Evolutionary conservation across 2,797 vertebrate genomes (phyloP).

Genomic region (Erpetoichthys calabaricus): DNA sequence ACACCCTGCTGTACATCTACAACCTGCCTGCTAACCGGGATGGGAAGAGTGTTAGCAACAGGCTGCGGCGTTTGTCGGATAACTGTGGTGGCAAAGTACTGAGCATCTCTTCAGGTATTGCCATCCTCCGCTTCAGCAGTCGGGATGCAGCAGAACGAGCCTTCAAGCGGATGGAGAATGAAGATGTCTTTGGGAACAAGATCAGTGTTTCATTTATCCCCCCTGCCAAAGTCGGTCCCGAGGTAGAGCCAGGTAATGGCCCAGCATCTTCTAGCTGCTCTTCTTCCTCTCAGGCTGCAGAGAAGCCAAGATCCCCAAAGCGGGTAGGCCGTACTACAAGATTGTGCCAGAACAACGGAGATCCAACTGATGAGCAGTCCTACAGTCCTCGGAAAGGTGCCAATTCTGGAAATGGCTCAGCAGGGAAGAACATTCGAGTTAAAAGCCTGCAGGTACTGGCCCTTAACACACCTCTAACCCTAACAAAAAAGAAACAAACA

Average conservation of each 20-base stretch:
- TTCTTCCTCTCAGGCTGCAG: slow-evolving; percentile 47
- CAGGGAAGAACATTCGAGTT: slow-evolving; percentile 60
- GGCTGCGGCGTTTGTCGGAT: slow-evolving; percentile 87
- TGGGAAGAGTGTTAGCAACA: slow-evolving; percentile 76
- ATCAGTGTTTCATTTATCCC: slow-evolving; percentile 80
- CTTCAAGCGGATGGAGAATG: slow-evolving; percentile 90
- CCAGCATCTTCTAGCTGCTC: slow-evolving; percentile 23
- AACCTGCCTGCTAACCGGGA: slow-evolving; percentile 88
- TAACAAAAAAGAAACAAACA: too few relatives aligned
- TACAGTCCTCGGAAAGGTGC: slow-evolving; percentile 69
- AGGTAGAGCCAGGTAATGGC: slow-evolving; percentile 17
- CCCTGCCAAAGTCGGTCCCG: slow-evolving; percentile 13
- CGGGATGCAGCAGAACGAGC: slow-evolving; percentile 79
- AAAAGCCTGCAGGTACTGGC: slow-evolving; percentile 73
- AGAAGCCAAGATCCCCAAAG: slow-evolving; percentile 80
- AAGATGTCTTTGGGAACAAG: slow-evolving; percentile 86
- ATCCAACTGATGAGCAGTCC: slow-evolving; percentile 56
- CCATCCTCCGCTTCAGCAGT: slow-evolving; percentile 80
- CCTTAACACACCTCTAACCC: slow-evolving; percentile 10
- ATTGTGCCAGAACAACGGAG: slow-evolving; percentile 53
- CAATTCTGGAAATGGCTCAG: slow-evolving; percentile 44
- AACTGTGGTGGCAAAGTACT: slow-evolving; percentile 95
- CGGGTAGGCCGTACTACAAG: slow-evolving; percentile 58
- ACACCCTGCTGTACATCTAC: slow-evolving; percentile 86
- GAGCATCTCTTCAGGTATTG: slow-evolving; percentile 73